A percentile compares a stretch with the other conserved stretches of the same genome.
Evolutionary conservation across 2,888 invertebrate genomes (phyloP).

Genomic region (Dasysyrphus tricinctus): DNA sequence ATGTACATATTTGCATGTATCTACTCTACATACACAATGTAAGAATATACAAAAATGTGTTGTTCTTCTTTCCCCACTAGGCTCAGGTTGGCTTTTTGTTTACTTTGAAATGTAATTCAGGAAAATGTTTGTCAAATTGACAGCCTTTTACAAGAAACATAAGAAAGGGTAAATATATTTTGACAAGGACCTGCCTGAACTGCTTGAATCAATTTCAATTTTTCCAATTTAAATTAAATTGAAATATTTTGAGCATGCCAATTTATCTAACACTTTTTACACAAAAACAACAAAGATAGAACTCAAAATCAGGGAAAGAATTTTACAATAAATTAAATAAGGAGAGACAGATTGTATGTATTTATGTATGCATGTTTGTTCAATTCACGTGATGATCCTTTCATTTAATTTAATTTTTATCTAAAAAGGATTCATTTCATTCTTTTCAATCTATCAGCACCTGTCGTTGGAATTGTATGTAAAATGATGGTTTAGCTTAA

Average conservation of each 20-base stretch:
- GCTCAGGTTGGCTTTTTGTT: not conserved
- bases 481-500: not conserved
- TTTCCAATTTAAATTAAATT: slow-evolving; percentile 15
- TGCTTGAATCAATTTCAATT: slow-evolving; percentile 3
- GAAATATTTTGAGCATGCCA: slow-evolving; percentile 1
- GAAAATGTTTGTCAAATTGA: slow-evolving; percentile 1
- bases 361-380: not conserved
- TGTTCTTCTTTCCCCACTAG: not conserved
- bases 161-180: no score
- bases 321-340: not conserved
- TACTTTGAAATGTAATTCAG: not conserved
- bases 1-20: no score
- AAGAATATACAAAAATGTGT: not conserved
- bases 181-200: not conserved
- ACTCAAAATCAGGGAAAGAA: not conserved
- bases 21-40: no score
- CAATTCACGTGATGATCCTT: not conserved
- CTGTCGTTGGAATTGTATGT: not conserved
- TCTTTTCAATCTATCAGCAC: not conserved
- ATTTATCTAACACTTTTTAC: not conserved
- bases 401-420: not conserved
- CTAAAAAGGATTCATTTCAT: not conserved
- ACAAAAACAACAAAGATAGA: not conserved
- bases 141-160: not conserved
- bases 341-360: not conserved